Base-by-base conservation (phyloP, 2,888 invertebrate genomes). In the Cheilosia vernalis region DNA sequence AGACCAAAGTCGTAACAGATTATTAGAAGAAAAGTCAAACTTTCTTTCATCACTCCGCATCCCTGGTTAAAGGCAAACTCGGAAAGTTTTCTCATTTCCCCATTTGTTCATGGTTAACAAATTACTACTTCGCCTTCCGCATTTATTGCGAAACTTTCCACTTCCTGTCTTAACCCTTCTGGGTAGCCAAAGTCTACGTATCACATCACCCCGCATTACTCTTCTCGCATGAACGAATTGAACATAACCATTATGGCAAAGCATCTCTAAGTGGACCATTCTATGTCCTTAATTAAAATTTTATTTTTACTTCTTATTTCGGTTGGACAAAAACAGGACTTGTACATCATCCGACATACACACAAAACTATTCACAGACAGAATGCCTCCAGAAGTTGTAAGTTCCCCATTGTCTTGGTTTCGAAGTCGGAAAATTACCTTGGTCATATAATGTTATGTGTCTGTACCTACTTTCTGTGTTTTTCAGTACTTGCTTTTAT, bases 221-320 rank as follows among this genome's bases (percentile, higher is more conserved):
- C 30, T 17, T 40, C 2, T 40, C 19, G 9, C 49, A 51, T 61
- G 21, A 47, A 47, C 66, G 55, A 74, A 55, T 76, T 58, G 44
- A 69, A 69, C 60, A 76, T 80, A 77, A 63, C 85, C 85, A 81
- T 81, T 72, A 85, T 77, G 85, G 58, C 70, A 63, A 67, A 55
- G 70, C 80, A 72, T 77, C 76, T 66, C 76, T 61, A 85, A 85
- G 85, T 81, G 85, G 81, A 63, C 66, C 72, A 72, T 81, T 81
- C 72, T 72, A 67, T 53, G 49, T 72, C 77, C 77, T 85, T 85
- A 85, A 85, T 85, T 85, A 81, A 85, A 81, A 85, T 80, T 85
- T 72, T 44, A 49, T 67, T 77, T 61, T n/a, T 24, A 44, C 53
- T 64, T 69, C 60, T 47, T 19, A 19, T 53, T 49, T 55, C 3